Evolutionary conservation across 2,113 vertebrate genomes (phyloP).

Genomic region (Leptodactylus fuscus): DNA sequence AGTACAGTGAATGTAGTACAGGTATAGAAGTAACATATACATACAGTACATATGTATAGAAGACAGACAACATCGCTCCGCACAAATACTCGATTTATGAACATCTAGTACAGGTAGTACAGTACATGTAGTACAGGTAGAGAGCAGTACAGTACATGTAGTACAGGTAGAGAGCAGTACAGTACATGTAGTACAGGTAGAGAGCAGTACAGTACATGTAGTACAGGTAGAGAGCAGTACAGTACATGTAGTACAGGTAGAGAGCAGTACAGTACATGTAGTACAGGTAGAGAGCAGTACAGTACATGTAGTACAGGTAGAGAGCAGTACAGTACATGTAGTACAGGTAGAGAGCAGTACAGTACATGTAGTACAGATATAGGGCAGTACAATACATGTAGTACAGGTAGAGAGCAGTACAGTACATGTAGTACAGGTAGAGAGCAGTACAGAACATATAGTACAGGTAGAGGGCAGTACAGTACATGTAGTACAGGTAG

Average conservation of each 20-base stretch:
- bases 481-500: too few species aligned
- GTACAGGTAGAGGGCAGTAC: too few species aligned
- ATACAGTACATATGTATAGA: not conserved
- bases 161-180: too few species aligned
- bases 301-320: not conserved
- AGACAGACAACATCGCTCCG: not conserved
- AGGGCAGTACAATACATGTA: not conserved
- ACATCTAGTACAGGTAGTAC: not conserved
- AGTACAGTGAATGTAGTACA: too few species aligned
- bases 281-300: too few species aligned
- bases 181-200: not conserved
- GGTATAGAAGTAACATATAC: not conserved
- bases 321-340: not conserved
- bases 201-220: not conserved
- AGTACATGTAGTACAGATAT: not conserved
- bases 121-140: not conserved
- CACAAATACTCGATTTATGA: constrained; percentile 1
- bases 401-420: not conserved
- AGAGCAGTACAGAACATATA: not conserved
- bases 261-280: not conserved
- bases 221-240: not conserved
- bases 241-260: not conserved
- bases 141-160: not conserved
- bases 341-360: not conserved
- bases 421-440: not conserved